Percentiles rank a stretch among this genome's conserved stretches.
phyloP scores from a whole-genome alignment of 2,888 invertebrate genomes.

The Mythimna pallens region DNA sequence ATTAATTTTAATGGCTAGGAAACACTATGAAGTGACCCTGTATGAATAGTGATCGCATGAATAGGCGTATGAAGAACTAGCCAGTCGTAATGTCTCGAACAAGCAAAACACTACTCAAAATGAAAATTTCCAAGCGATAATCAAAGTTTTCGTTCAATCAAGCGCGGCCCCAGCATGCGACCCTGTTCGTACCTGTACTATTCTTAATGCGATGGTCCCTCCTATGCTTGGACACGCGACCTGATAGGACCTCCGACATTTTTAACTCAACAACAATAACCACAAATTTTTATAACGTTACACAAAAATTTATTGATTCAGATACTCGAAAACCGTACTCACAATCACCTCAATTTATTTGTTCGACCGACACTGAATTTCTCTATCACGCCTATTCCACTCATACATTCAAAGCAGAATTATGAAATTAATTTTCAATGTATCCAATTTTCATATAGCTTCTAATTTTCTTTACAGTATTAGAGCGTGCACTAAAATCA shows the following conservation, averaged over 20 bases:
- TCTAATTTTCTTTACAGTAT: constrained; percentile 60
- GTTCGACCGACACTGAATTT: constrained; percentile 66
- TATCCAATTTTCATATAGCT: constrained; percentile 54
- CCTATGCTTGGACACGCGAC: constrained; percentile 84
- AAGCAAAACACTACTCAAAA: constrained; percentile 68
- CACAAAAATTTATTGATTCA: constrained; percentile 74
- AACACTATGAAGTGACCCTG: constrained; percentile 45
- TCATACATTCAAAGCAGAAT: constrained; percentile 21
- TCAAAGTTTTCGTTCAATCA: constrained; percentile 76
- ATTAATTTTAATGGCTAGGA: constrained; percentile 34
- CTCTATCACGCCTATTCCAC: constrained; percentile 38
- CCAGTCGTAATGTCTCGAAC: constrained; percentile 59
- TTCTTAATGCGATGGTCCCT: constrained; percentile 81
- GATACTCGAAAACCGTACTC: constrained; percentile 77
- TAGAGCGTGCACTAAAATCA: constrained; percentile 72
- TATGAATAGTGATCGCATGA: constrained; percentile 52
- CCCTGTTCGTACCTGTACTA: constrained; percentile 83
- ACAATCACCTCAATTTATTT: constrained; percentile 77
- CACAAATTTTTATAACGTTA: constrained; percentile 64
- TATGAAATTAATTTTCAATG: constrained; percentile 31
- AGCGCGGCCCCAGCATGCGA: constrained; percentile 79
- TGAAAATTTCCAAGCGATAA: constrained; percentile 77
- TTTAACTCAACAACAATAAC: constrained; percentile 66
- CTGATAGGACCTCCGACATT: constrained; percentile 85
- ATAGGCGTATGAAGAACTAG: constrained; percentile 61